phyloP scores from a whole-genome alignment of 2,888 invertebrate species.

The Chymomyza fuscimana region DNA sequence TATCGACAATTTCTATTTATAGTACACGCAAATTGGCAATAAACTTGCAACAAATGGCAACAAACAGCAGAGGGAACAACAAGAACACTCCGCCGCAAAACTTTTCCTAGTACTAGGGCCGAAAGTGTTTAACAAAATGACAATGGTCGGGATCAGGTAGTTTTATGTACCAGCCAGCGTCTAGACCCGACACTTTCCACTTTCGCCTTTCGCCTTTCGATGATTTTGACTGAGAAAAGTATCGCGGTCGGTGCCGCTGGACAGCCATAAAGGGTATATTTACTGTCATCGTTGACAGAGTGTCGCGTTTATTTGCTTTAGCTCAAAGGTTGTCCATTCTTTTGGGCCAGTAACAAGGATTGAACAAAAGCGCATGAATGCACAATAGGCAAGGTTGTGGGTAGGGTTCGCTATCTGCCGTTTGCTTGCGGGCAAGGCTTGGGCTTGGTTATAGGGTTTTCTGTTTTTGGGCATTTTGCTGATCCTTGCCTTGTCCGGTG shows the following conservation, averaged over 20 bases:
- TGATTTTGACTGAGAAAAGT: not conserved
- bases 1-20: constrained; percentile 64
- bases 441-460: constrained; percentile 24
- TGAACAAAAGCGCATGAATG: constrained; percentile 40
- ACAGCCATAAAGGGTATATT: constrained; percentile 72
- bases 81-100: constrained; percentile 35
- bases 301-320: constrained; percentile 59
- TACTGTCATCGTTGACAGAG: constrained; percentile 68
- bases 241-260: constrained; percentile 8
- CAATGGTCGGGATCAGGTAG: constrained; percentile 31
- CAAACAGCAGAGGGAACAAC: constrained; percentile 4
- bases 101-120: constrained; percentile 52
- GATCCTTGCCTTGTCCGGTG: constrained; percentile 22
- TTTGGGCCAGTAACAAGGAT: constrained; percentile 5
- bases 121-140: constrained; percentile 61
- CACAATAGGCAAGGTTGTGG: constrained; percentile 74
- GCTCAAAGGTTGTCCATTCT: constrained; percentile 38
- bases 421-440: constrained; percentile 59
- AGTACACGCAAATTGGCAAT: constrained; percentile 66
- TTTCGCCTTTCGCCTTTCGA: constrained; percentile 23
- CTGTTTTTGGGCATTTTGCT: constrained; percentile 17
- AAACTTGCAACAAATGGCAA: constrained; percentile 40
- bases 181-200: constrained; percentile 31
- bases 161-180: not conserved
- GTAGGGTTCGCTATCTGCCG: constrained; percentile 42